Base-by-base conservation (phyloP, 2,888 invertebrate species). In the Chalcosyrphus nemorum region DNA sequence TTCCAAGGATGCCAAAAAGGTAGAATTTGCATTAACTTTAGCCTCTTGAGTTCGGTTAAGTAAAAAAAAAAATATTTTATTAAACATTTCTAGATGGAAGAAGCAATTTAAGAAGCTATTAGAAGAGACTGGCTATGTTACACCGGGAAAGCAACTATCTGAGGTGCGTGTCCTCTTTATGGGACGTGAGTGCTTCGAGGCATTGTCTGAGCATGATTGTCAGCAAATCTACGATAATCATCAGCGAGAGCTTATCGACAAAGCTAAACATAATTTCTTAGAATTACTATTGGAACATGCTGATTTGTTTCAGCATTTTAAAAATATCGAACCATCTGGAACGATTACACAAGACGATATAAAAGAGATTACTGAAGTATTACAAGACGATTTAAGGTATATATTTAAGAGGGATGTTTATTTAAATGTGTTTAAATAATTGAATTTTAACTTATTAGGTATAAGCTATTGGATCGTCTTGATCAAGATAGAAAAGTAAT, bases 401-500 rank as follows among this genome's bases (percentile, higher is more conserved):
- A n/a, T n/a, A n/a, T n/a, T n/a, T n/a, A n/a, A n/a, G n/a, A n/a
- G n/a, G n/a, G n/a, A n/a, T n/a, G n/a, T n/a, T n/a, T n/a, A n/a
- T n/a, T n/a, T 13, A 11, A 3, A 13, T 32, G 56, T 56, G 24
- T 15, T 29, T 17, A 57, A n/a, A 24, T 2, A 7, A 7, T 17
- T 65, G 21, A 38, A 13, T 15, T 85, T 15, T 24, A 24, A 24
- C 15, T 75, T 87, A 88, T 35, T 87, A 97, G 98, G 92, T 99
- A 98, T 92, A 97, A 98, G 92, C 95, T 97, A 91, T 93, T 99
- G 89, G 97, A 98, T 92, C 94, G 97, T 71, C 93, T 99, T 91
- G 98, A 98, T 92, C 98, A 98, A 92, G 98, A 99, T 90, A 93
- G 99, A 86, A 97, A 98, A 91, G 93, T 98, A 87, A 97, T 99